These are phyloP conservation scores for Pachyrhynchus sulphureomaculatus DNA, from an alignment of 1,140 invertebrate species.

Conservation along the genomic window DNA sequence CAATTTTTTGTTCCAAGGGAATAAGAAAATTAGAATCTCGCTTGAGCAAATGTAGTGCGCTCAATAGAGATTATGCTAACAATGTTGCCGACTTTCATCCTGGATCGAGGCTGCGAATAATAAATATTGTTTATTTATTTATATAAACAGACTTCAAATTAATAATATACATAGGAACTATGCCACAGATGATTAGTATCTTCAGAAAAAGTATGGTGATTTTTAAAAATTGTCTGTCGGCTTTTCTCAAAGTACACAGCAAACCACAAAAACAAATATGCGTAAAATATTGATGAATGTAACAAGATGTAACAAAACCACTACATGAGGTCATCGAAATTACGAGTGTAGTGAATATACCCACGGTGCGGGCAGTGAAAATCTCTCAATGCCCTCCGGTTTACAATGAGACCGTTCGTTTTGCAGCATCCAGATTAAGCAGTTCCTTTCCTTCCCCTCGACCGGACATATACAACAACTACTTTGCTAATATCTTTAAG, in stretches of 20 bases:
- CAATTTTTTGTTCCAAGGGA: too few species aligned
- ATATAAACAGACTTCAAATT: too few species aligned
- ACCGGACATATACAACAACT: constrained; percentile 34
- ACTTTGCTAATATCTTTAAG: constrained; percentile 39
- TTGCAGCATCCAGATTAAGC: constrained; percentile 34
- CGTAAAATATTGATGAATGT: constrained; percentile 9
- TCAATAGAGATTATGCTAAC: too few species aligned
- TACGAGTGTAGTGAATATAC: constrained; percentile 15
- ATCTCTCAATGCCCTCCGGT: constrained; percentile 5
- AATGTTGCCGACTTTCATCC: too few species aligned
- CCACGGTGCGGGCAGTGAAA: not conserved
- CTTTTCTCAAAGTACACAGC: not conserved
- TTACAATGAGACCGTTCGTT: constrained; percentile 31
- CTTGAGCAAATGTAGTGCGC: too few species aligned
- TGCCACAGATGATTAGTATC: too few species aligned
- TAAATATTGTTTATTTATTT: too few species aligned
- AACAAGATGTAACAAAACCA: constrained; percentile 18
- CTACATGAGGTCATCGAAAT: constrained; percentile 20
- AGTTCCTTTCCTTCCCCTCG: constrained; percentile 35
- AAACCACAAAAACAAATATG: not conserved
- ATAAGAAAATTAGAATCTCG: too few species aligned
- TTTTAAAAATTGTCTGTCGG: not conserved
- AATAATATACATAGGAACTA: too few species aligned
- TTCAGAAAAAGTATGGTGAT: not conserved
- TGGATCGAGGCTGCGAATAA: too few species aligned